Evolutionary conservation across 2,113 vertebrate genomes (phyloP).

Genomic region (Nothoprocta perdicaria): DNA sequence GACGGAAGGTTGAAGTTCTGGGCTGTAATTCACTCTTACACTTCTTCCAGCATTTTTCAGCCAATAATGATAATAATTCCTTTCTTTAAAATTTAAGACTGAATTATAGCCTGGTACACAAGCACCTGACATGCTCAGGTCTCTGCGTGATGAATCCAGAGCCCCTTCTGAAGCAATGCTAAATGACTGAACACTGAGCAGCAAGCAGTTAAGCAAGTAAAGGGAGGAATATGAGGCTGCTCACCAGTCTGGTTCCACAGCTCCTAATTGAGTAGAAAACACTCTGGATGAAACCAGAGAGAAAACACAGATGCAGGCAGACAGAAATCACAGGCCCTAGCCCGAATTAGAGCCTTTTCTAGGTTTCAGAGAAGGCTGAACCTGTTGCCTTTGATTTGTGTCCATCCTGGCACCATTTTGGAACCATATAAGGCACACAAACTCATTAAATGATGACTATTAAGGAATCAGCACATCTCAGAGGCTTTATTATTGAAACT

Average conservation of each 20-base stretch:
- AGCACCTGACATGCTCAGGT: not conserved
- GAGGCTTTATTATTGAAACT: not conserved
- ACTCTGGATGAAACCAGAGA: not conserved
- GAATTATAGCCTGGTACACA: not conserved
- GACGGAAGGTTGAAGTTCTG: not conserved
- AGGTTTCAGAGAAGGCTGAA: not conserved
- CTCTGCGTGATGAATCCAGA: not conserved
- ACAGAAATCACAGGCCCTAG: not conserved
- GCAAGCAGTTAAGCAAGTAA: not conserved
- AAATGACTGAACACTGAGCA: not conserved
- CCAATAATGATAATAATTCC: rapidly evolving
- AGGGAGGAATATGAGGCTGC: not conserved
- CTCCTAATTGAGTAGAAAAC: rapidly evolving
- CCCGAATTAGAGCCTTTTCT: not conserved
- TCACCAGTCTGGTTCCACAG: rapidly evolving
- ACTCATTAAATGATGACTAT: not conserved
- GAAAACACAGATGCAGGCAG: rapidly evolving
- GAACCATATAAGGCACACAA: not conserved
- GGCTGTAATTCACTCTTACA: not conserved
- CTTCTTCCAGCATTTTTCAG: not conserved
- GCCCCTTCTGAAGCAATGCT: not conserved
- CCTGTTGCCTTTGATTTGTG: not conserved
- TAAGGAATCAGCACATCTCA: not conserved
- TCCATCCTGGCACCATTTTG: not conserved
- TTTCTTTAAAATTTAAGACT: not conserved